A percentile compares a stretch with the other conserved stretches of the same genome.
Conservation (phyloP, 2,888 invertebrate genomes). For the Zeuzera pyrina region DNA sequence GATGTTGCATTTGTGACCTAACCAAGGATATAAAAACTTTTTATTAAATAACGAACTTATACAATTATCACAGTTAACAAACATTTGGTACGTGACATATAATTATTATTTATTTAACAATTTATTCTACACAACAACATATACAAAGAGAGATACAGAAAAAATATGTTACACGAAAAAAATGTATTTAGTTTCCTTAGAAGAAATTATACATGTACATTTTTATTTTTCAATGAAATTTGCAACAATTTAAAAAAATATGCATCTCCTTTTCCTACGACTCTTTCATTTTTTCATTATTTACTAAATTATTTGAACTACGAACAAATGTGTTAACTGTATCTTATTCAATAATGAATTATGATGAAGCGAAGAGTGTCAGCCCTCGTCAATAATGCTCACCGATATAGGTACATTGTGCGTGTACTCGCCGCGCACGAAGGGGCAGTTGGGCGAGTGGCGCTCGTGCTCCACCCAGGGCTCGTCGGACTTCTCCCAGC, state of each 20-base stretch:
- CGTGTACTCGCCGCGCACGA: slow-evolving; percentile 94
- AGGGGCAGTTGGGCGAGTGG: slow-evolving; percentile 94
- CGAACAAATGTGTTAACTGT: no score
- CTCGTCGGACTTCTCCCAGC: slow-evolving; percentile 97
- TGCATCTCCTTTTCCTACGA: no score
- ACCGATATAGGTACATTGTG: slow-evolving; percentile 93
- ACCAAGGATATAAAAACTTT: slow-evolving; percentile 3
- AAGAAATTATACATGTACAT: no score
- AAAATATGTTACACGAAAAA: no score
- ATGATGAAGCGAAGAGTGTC: no score
- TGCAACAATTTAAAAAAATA: no score
- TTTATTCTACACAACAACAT: background rate
- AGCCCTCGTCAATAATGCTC: no score
- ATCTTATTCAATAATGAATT: no score
- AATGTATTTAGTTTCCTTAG: background rate
- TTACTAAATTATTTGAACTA: no score
- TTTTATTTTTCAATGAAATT: no score
- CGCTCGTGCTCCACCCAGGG: slow-evolving; percentile 98
- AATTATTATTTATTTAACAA: background rate
- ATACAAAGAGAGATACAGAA: background rate
- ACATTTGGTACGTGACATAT: no score
- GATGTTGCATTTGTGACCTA: slow-evolving; percentile 85
- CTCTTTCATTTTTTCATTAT: no score
- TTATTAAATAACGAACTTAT: background rate
- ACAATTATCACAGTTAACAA: background rate